A percentile compares a stretch with the other conserved stretches of the same genome.
phyloP scores from a whole-genome alignment of 2,797 vertebrate genomes.

The Gymnodraco acuticeps region DNA sequence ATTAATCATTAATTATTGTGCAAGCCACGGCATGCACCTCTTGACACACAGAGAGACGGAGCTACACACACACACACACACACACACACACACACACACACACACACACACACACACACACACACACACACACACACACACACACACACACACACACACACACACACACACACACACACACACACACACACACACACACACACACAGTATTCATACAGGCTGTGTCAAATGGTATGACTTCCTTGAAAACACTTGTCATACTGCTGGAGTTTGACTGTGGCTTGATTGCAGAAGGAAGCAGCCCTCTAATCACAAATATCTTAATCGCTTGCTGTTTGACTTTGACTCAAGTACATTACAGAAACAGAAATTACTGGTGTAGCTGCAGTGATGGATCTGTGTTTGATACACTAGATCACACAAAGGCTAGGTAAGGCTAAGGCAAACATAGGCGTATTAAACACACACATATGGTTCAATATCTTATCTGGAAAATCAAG shows the following conservation, averaged over 20 bases:
- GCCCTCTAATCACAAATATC: slow-evolving; percentile 15
- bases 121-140: neutral
- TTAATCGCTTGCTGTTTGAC: slow-evolving; percentile 19
- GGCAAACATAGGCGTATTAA: neutral
- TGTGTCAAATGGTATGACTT: slow-evolving; percentile 11
- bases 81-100: slow-evolving; percentile 12
- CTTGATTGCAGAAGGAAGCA: slow-evolving; percentile 4
- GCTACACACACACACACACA: slow-evolving; percentile 13
- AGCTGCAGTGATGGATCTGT: neutral
- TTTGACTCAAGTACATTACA: slow-evolving; percentile 1
- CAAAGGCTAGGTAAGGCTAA: slow-evolving; percentile 2
- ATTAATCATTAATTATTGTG: slow-evolving; percentile 75
- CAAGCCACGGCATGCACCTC: slow-evolving; percentile 57
- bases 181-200: neutral
- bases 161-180: neutral
- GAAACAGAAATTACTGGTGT: neutral
- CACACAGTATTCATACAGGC: slow-evolving; percentile 2
- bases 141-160: neutral
- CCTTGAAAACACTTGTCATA: neutral
- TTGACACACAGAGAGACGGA: slow-evolving; percentile 11
- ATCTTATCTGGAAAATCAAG: neutral
- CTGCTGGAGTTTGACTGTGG: neutral
- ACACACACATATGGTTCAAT: neutral
- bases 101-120: neutral
- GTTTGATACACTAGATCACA: neutral